These are phyloP conservation scores for Trichopria drosophilae DNA, from an alignment of 2,888 invertebrate genomes.

Conservation along the genomic window DNA sequence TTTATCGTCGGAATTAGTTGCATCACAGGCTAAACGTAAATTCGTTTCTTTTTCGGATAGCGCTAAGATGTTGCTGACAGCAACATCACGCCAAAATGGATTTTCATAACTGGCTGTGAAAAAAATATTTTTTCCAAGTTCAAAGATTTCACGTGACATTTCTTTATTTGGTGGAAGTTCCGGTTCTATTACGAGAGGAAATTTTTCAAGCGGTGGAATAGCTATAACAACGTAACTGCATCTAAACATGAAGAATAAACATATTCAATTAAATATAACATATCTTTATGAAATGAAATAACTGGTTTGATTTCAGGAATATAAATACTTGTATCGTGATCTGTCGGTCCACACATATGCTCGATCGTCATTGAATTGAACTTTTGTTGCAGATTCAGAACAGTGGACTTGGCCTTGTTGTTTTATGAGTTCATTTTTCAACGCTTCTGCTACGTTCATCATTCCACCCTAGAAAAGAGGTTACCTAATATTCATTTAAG, in stretches of 20 bases:
- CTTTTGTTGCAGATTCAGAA: constrained; percentile 34
- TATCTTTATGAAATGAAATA: not conserved
- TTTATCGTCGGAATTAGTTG: constrained; percentile 23
- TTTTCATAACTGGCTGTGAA: constrained; percentile 38
- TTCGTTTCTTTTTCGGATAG: constrained; percentile 28
- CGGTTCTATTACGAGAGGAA: constrained; percentile 36
- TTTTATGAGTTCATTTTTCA: constrained; percentile 30
- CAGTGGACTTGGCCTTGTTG: constrained; percentile 33
- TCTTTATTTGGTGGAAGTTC: constrained; percentile 20
- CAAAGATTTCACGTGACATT: constrained; percentile 30
- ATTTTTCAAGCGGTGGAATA: constrained; percentile 40
- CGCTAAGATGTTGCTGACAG: constrained; percentile 34
- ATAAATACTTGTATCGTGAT: constrained; percentile 40
- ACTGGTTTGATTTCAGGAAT: constrained; percentile 1
- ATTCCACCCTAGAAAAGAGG: constrained; percentile 38
- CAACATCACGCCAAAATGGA: constrained; percentile 26
- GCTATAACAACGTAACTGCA: constrained; percentile 44
- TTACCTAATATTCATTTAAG: constrained; percentile 1
- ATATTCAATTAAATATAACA: not conserved
- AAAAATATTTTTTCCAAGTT: constrained; percentile 33
- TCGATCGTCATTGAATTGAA: constrained; percentile 39
- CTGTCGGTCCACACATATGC: constrained; percentile 37
- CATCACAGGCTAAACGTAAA: constrained; percentile 38
- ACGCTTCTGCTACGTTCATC: constrained; percentile 26
- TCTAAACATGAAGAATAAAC: constrained; percentile 30